Evolutionary conservation across 2,113 vertebrate genomes (phyloP).

Genomic region (Addax nasomaculatus): DNA sequence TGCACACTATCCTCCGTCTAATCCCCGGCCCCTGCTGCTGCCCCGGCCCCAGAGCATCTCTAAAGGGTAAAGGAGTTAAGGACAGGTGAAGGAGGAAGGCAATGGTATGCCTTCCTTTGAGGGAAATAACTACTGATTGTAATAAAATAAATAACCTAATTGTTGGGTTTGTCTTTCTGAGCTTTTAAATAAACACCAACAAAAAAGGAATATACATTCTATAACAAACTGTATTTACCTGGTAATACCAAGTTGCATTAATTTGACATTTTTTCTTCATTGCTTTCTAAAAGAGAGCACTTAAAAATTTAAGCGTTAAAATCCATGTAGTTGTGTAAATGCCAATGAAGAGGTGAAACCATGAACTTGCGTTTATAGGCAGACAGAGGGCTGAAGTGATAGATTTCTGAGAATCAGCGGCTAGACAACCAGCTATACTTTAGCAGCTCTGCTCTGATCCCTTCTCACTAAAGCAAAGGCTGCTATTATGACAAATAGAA

Average conservation of each 20-base stretch:
- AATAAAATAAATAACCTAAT: neutral
- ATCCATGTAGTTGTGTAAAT: neutral
- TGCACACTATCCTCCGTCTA: neutral
- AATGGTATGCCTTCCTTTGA: neutral
- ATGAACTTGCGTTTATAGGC: neutral
- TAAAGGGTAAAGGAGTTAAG: neutral
- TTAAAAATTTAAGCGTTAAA: neutral
- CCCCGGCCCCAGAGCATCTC: neutral
- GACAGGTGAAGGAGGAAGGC: neutral
- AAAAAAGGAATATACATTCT: neutral
- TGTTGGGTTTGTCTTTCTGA: neutral
- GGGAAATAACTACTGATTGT: neutral
- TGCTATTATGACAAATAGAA: neutral
- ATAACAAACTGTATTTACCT: neutral
- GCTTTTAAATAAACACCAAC: neutral
- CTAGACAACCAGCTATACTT: neutral
- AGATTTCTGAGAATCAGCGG: no score
- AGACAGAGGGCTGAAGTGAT: neutral
- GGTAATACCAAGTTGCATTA: neutral
- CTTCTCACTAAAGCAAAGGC: neutral
- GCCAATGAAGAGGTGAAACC: neutral
- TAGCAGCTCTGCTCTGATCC: neutral
- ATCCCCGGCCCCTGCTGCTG: fast-evolving
- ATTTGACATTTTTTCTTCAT: neutral
- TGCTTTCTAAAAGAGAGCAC: neutral